Conservation (phyloP, 2,113 vertebrate genomes). For the pig (Sus scrofa) region T2T-Sscrofa CM000827.6:74201001-74201500, state of each 20-base stretch:
- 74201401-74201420: background rate
- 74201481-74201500: background rate
- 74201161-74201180: background rate
- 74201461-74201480: background rate
- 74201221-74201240: background rate
- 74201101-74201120: conserved; percentile 13
- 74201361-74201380: background rate
- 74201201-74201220: background rate
- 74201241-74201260: background rate
- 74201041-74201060: background rate
- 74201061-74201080: background rate
- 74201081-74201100: background rate
- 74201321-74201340: background rate
- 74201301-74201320: background rate
- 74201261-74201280: background rate
- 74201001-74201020: background rate
- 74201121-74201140: background rate
- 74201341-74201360: conserved; percentile 28
- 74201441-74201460: background rate
- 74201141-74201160: background rate
- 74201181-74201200: background rate
- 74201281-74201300: conserved; percentile 14
- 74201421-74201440: background rate
- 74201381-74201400: background rate
- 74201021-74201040: background rate